phyloP scores from a whole-genome alignment of 2,888 invertebrate species.

The Adelognathus sp. region DNA sequence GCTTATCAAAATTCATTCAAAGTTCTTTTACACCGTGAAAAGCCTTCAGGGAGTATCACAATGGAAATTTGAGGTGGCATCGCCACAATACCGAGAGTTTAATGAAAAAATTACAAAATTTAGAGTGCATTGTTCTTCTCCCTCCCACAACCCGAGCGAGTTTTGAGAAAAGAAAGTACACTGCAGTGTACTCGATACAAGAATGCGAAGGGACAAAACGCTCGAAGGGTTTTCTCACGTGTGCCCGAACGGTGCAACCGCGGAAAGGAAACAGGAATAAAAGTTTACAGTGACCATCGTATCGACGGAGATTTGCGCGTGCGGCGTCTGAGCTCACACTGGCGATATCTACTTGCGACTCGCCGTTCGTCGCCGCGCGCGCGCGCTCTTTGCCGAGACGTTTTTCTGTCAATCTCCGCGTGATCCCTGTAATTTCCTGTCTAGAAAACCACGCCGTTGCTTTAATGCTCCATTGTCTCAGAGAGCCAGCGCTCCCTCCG shows the following conservation, averaged over 20 bases:
- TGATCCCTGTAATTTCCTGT: constrained; percentile 81
- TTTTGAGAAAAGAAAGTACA: not conserved
- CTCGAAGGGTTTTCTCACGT: constrained; percentile 68
- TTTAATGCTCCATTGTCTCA: constrained; percentile 81
- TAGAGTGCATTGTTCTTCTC: constrained; percentile 49
- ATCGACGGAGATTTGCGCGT: constrained; percentile 2
- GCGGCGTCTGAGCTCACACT: constrained; percentile 8
- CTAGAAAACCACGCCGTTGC: constrained; percentile 79
- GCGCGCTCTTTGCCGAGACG: constrained; percentile 68
- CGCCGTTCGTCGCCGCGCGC: constrained; percentile 35
- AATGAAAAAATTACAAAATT: constrained; percentile 39
- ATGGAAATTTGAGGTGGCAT: no score
- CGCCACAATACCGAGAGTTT: no score
- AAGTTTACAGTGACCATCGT: no score
- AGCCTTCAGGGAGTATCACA: no score
- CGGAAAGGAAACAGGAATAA: constrained; percentile 60
- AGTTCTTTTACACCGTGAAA: not conserved
- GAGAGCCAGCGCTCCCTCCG: constrained; percentile 64
- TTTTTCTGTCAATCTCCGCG: constrained; percentile 81
- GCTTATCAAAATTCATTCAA: not conserved
- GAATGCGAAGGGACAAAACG: constrained; percentile 10
- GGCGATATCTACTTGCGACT: constrained; percentile 33
- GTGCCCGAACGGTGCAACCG: constrained; percentile 53
- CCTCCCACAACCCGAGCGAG: not conserved
- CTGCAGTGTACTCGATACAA: not conserved